Conservation (phyloP, 2,888 invertebrate species). For the Drosophila aldrichi region DNA sequence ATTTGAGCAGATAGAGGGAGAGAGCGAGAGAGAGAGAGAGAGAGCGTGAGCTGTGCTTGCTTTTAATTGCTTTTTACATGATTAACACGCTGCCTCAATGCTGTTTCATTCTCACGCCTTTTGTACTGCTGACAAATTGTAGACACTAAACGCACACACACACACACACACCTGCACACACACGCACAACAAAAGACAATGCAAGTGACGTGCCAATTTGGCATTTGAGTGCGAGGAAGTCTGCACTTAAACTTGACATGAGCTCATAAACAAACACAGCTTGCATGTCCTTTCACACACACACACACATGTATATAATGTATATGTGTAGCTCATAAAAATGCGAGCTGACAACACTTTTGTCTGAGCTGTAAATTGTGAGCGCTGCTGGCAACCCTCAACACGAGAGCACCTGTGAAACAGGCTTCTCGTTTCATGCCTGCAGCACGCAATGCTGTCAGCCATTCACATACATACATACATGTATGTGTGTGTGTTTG, state of each 20-base stretch:
- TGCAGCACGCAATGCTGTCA: constrained; percentile 73
- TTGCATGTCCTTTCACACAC: constrained; percentile 55
- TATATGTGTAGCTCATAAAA: constrained; percentile 63
- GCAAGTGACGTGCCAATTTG: constrained; percentile 60
- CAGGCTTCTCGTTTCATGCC: constrained; percentile 59
- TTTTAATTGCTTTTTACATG: constrained; percentile 64
- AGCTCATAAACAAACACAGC: constrained; percentile 67
- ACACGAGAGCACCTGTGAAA: constrained; percentile 24
- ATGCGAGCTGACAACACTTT: constrained; percentile 78
- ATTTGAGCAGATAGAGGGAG: background rate
- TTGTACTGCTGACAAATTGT: constrained; percentile 43
- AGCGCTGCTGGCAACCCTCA: constrained; percentile 38
- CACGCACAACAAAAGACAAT: constrained; percentile 52
- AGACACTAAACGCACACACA: constrained; percentile 49
- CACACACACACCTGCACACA: constrained; percentile 33
- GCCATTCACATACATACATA: constrained; percentile 47
- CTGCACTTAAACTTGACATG: constrained; percentile 65
- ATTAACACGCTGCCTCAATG: constrained; percentile 48
- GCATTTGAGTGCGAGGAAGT: constrained; percentile 33
- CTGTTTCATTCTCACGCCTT: constrained; percentile 25
- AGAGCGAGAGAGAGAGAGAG: background rate
- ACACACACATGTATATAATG: constrained; percentile 12
- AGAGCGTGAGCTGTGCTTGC: constrained; percentile 13
- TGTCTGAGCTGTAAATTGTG: constrained; percentile 68
- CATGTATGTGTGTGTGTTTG: background rate